Conservation (phyloP, 2,797 vertebrate species). For the Tachyglossus aculeatus region DNA sequence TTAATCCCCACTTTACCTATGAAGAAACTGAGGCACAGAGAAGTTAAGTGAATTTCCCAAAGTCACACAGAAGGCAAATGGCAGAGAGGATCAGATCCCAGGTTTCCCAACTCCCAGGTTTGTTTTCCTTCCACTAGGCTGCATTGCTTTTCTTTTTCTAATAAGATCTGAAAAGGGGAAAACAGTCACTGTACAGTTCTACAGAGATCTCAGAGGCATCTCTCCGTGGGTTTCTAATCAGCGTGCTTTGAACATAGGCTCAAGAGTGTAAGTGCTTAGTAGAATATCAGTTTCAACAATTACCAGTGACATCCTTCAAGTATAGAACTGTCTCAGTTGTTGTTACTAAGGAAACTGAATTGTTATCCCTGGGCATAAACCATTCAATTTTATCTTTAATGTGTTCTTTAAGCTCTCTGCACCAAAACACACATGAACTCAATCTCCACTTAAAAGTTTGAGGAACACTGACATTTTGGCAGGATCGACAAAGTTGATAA, state of each 20-base stretch:
- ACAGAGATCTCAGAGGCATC: not conserved
- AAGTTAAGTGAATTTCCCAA: too few species aligned
- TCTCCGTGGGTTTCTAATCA: too few species aligned
- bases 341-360: conserved; percentile 32
- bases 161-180: conserved; percentile 10
- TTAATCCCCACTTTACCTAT: too few species aligned
- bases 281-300: conserved; percentile 14
- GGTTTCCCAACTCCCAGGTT: conserved; percentile 15
- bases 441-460: not conserved
- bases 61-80: too few species aligned
- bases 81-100: too few species aligned
- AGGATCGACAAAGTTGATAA: not conserved
- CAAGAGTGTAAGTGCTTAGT: conserved; percentile 32
- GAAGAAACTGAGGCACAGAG: too few species aligned
- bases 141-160: conserved; percentile 35
- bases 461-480: not conserved
- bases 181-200: conserved; percentile 4
- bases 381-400: conserved; percentile 1
- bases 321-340: not conserved
- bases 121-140: conserved; percentile 29
- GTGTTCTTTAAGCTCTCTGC: not conserved
- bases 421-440: not conserved
- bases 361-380: not conserved
- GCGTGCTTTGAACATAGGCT: conserved; percentile 18
- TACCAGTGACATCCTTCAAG: not conserved